Conservation (phyloP, 1,140 invertebrate genomes). For the Ptiloglossa arizonensis region DNA sequence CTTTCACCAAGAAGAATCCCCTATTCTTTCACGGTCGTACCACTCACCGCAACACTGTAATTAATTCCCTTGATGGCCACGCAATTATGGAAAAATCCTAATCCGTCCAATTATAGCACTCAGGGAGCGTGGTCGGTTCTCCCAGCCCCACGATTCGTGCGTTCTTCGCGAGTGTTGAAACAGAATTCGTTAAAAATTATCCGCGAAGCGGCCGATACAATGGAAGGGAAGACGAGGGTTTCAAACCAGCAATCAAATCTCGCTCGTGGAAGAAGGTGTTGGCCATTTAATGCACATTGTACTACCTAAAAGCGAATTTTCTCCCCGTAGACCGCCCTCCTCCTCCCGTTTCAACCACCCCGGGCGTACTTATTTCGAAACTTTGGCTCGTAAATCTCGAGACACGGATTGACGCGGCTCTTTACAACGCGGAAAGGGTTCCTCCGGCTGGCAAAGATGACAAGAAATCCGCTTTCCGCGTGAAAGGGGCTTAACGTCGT, state of each 20-base stretch:
- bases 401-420: slow-evolving; percentile 43
- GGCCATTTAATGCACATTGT: slow-evolving; percentile 14
- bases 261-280: background rate
- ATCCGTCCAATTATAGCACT: too few relatives aligned
- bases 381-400: slow-evolving; percentile 48
- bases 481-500: slow-evolving; percentile 48
- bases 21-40: too few relatives aligned
- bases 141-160: too few relatives aligned
- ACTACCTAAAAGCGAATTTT: slow-evolving; percentile 20
- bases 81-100: too few relatives aligned
- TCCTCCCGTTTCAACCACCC: background rate
- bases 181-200: background rate
- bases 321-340: too few relatives aligned
- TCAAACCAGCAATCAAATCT: slow-evolving; percentile 17
- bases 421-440: slow-evolving; percentile 32
- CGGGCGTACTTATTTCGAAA: slow-evolving; percentile 18
- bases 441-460: slow-evolving; percentile 39
- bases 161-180: too few relatives aligned
- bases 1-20: too few relatives aligned
- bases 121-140: too few relatives aligned
- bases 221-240: background rate
- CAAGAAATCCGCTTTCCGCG: slow-evolving; percentile 57
- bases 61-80: too few relatives aligned
- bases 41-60: too few relatives aligned
- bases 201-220: background rate